Evolutionary conservation across 2,113 vertebrate species (phyloP), one percentile per base, ranked within the genome.

Genomic region (Dunckerocampus dactyliophorus): DNA sequence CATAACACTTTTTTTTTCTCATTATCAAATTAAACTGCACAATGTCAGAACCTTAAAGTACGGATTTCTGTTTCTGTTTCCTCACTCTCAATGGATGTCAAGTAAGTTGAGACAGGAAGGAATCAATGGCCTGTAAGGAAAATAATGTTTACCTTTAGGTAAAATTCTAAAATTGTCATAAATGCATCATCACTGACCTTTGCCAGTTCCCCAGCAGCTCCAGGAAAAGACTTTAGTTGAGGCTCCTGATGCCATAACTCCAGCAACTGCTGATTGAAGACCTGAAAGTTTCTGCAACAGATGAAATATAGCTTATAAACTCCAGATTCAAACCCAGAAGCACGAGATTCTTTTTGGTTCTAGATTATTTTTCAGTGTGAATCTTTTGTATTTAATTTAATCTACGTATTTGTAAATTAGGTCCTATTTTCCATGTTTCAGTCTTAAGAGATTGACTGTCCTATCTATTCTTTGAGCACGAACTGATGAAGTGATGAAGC

Each of bases 41-140:
- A 50, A 28, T 70, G 9, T 65, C 57, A 65, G 28, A 65, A 66
- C 13, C 37, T 69, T 20, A 57, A 37, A 16, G 53, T 21, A 54
- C 71, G 31, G 9, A 21, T 39, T 57, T n/a, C n/a, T n/a, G n/a
- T n/a, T 46, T 34, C 48, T 34, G 9, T 2, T 39, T 31, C 72
- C 34, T 47, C 46, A 17, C 45, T 81, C 62, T 51, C 74, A 62
- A 57, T 31, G 61, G 47, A 22, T 46, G 22, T 92, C 89, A 93
- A 66, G 88, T 87, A 50, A 96, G 89, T 74, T 94, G 92, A 81
- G 91, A 94, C 87, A 97, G 91, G 88, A 93, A 94, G 47, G 90
- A 90, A 80, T 93, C 91, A 80, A 95, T 89, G 83, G 87, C 90
- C 95, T 97, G 79, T 50, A 77, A 42, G 63, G 19, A 46, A 67